These are phyloP conservation scores for Haliaeetus leucogaster DNA, from an alignment of 2,113 vertebrate species.

Conservation along the genomic window DNA sequence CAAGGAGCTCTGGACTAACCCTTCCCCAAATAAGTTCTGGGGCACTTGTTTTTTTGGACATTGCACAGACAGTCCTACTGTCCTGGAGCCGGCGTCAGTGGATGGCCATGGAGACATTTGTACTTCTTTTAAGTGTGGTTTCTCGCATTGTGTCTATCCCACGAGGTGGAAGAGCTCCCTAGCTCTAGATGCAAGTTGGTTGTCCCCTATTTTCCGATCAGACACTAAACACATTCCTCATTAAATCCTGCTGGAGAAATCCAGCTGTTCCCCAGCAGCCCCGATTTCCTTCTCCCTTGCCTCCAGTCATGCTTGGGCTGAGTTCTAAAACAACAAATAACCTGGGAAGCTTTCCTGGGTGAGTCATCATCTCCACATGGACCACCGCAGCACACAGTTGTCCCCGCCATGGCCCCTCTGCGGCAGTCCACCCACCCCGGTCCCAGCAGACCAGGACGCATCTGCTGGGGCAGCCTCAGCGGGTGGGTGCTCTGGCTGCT, in stretches of 20 bases:
- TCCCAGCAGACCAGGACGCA: too few species aligned
- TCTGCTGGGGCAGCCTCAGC: neutral
- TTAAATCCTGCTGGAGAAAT: neutral
- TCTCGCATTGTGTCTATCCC: neutral
- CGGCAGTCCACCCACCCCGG: neutral
- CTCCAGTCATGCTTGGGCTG: neutral
- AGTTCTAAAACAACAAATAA: neutral
- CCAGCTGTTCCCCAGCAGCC: neutral
- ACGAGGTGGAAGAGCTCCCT: neutral
- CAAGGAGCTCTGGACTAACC: neutral
- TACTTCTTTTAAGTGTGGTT: neutral
- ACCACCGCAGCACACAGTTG: accelerated
- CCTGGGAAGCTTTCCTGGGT: neutral
- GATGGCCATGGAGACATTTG: neutral
- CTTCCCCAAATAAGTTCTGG: neutral
- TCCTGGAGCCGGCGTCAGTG: accelerated
- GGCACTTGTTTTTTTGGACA: neutral
- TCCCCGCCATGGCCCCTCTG: neutral
- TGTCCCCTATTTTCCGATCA: too few species aligned
- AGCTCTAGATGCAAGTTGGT: neutral
- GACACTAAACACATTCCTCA: neutral
- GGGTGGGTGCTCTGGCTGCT: neutral
- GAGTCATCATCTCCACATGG: neutral
- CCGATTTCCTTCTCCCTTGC: neutral
- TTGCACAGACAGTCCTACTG: neutral